Evolutionary conservation across 1,140 invertebrate genomes (phyloP), one percentile per base, ranked within the genome.

Genomic region (Chionoecetes opilio): DNA sequence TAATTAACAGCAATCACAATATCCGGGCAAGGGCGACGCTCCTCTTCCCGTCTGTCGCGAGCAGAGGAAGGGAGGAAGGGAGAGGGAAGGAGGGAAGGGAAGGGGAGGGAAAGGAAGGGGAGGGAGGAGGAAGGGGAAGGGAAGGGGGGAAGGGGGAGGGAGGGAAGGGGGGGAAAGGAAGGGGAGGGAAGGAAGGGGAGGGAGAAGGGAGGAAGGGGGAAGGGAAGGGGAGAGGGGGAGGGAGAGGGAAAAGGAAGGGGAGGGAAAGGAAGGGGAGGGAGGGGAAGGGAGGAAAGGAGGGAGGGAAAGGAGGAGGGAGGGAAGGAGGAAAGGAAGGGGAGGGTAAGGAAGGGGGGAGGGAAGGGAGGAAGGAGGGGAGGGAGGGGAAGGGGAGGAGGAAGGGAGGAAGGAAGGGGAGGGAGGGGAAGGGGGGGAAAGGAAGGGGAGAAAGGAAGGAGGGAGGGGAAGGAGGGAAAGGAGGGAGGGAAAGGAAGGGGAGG

Each of bases 1-100:
- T 63, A 92, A 82, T 90, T 90, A 90, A 90, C 88, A 90, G 38
- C 88, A 90, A 90, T 90, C 88, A 90, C 88, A 90, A 90, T 90
- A 90, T 90, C 88, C 88, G 88, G 88, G 35, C 17, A 90, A 90
- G 34, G 88, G 88, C 41, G 88, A 53, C 63, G 63, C 63, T 75
- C 35, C 88, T 90, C 35, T 53, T 90, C 88, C 41, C 35, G 34
- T 90, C 14, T 41, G 88, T 90, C 41, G 88, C 9, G 88, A 90
- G 88, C 41, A 41, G 85, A 35, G 85, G 37, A 87, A 87, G 85
- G 85, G 37, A 26, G 17, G n/a, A 32, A 32, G 26, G 34, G 85
- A 26, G 26, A n/a, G 31, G 41, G 3, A 29, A 26, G 41, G n/a
- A 29, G 2, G 88, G n/a, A n/a, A 46, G 88, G n/a, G 88, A 41